Base-by-base conservation (phyloP, 2,797 vertebrate species). In the Acrossocheilus wenchowensis region DNA sequence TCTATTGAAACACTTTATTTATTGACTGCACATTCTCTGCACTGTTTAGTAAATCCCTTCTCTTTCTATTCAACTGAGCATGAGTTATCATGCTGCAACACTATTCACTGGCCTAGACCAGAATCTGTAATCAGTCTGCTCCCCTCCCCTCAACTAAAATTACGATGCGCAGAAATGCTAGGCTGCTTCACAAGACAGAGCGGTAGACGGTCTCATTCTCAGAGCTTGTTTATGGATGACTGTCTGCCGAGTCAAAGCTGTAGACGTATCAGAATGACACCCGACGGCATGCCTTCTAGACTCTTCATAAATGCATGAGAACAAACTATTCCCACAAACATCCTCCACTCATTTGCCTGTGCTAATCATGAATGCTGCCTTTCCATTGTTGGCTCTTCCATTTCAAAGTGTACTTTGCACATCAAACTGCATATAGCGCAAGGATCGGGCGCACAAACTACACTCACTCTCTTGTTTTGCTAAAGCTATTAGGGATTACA, bases 401-500 rank as follows among this genome's bases (percentile, higher is more conserved):
- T 74, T 86, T 75, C 77, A 84, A 66, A 71, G 83, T 81, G 83
- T 83, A 89, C 86, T 89, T 87, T 52, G 80, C 83, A 90, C 84
- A 88, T 88, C 78, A 87, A 80, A 85, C 84, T 62, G 50, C 69
- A 77, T 79, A 81, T 45, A 80, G 64, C 54, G 64, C 39, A 41
- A 79, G 52, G 79, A 84, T 82, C 57, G 6, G 41, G 52, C n/a
- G 48, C 72, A 80, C 69, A 21, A 36, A 74, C 41, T 78, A n/a
- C 79, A 81, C 89, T 86, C 48, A 62, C 78, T 85, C 81, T 81
- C 39, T 89, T 83, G 89, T 90, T 92, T 90, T 91, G 88, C 88
- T 90, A 88, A 89, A 91, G 91, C 92, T 89, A 87, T 77, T 43
- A 81, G 86, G 92, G 92, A 93, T 94, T 94, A 91, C 72, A 54